Percentiles rank a stretch among this genome's conserved stretches.
phyloP scores from a whole-genome alignment of 2,113 vertebrate species.

The Merops nubicus region DNA sequence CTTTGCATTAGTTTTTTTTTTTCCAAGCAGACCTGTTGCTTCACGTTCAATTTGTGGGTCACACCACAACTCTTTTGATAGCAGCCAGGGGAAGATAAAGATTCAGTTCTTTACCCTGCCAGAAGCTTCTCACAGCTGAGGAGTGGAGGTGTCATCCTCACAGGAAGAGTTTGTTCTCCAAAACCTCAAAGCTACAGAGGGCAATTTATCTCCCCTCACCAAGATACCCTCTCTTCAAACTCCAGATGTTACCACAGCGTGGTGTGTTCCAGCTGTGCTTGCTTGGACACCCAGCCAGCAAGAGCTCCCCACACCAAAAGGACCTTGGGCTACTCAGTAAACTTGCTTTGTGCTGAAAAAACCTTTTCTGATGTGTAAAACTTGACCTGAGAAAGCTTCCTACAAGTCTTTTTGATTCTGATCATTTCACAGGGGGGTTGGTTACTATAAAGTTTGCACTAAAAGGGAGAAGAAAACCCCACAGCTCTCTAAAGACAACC shows the following conservation, averaged over 20 bases:
- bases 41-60: background rate
- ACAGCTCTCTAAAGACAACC: background rate
- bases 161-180: background rate
- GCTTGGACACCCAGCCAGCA: background rate
- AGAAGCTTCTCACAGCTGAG: conserved; percentile 26
- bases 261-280: background rate
- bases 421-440: background rate
- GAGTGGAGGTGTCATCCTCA: background rate
- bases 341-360: background rate
- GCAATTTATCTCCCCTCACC: background rate
- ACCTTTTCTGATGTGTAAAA: background rate
- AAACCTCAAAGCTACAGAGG: background rate
- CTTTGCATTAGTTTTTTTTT: conserved; percentile 16
- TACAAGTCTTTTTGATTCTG: background rate
- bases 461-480: background rate
- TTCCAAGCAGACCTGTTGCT: background rate
- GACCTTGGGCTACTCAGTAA: background rate
- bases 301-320: background rate
- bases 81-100: background rate
- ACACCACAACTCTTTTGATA: background rate
- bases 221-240: background rate
- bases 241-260: background rate
- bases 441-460: background rate
- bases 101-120: background rate
- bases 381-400: background rate